A percentile compares a stretch with the other conserved stretches of the same genome.
These are phyloP conservation scores for Athrips mouffetella DNA, from an alignment of 2,888 invertebrate genomes.

Conservation along the genomic window DNA sequence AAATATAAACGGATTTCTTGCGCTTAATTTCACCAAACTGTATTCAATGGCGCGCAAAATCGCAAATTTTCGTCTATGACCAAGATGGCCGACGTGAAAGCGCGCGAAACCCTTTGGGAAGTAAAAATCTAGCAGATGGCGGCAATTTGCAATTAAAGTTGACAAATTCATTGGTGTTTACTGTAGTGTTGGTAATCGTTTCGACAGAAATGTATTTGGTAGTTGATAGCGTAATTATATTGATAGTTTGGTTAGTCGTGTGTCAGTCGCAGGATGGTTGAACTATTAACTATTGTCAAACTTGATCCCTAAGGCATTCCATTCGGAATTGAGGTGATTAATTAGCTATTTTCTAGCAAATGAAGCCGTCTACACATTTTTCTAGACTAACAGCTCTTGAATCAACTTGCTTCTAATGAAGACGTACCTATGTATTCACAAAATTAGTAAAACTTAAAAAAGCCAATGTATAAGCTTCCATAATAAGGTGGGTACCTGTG, in stretches of 20 bases:
- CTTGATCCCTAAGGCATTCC: background rate
- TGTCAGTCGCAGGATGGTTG: background rate
- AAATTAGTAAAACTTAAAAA: no score
- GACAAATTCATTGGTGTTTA: slow-evolving; percentile 68
- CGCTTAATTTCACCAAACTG: slow-evolving; percentile 66
- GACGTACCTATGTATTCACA: no score
- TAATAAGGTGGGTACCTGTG: no score
- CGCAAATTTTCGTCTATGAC: slow-evolving; percentile 65
- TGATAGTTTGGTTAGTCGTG: background rate
- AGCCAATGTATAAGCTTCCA: no score
- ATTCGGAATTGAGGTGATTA: no score
- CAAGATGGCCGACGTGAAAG: slow-evolving; percentile 64
- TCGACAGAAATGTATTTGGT: slow-evolving; percentile 39
- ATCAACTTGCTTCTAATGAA: no score
- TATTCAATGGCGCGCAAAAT: slow-evolving; percentile 70
- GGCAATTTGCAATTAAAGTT: slow-evolving; percentile 65
- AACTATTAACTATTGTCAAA: background rate
- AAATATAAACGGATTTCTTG: slow-evolving; percentile 48
- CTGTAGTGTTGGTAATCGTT: slow-evolving; percentile 65
- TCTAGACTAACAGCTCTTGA: no score
- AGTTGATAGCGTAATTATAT: background rate
- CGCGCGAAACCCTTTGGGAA: slow-evolving; percentile 72
- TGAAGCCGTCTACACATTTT: no score
- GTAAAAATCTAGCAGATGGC: slow-evolving; percentile 63
- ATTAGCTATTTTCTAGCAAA: no score